phyloP scores from a whole-genome alignment of 2,113 vertebrate species.

The Vulpes vulpes region DNA sequence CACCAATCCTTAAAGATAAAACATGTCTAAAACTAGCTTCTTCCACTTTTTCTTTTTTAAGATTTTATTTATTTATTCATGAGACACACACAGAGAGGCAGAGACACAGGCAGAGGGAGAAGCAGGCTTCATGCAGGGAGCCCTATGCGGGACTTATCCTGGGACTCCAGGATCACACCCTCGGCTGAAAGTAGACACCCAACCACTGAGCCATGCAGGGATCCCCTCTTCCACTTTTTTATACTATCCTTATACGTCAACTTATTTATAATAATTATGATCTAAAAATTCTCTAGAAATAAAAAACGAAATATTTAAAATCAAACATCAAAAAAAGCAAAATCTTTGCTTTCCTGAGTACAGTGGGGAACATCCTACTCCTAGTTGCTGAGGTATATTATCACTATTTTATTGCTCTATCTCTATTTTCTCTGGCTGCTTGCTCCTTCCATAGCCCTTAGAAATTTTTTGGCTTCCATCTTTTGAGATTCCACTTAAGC shows the following conservation, averaged over 20 bases:
- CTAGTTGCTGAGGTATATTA: background rate
- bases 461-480: conserved; percentile 3
- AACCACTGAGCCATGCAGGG: no score
- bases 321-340: background rate
- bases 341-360: background rate
- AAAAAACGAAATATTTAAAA: background rate
- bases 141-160: no score
- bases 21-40: background rate
- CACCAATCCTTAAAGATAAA: background rate
- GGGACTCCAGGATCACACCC: no score
- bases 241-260: background rate
- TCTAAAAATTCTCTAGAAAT: background rate
- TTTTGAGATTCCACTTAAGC: background rate
- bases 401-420: background rate
- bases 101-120: no score
- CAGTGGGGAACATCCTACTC: background rate
- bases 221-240: background rate
- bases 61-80: no score
- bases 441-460: conserved; percentile 14
- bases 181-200: no score
- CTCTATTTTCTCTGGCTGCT: background rate
- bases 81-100: no score
- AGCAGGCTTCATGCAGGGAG: no score
- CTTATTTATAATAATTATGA: background rate
- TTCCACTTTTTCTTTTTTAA: background rate